Conservation (phyloP, 2,888 invertebrate genomes). For the Anaspis maculata region DNA sequence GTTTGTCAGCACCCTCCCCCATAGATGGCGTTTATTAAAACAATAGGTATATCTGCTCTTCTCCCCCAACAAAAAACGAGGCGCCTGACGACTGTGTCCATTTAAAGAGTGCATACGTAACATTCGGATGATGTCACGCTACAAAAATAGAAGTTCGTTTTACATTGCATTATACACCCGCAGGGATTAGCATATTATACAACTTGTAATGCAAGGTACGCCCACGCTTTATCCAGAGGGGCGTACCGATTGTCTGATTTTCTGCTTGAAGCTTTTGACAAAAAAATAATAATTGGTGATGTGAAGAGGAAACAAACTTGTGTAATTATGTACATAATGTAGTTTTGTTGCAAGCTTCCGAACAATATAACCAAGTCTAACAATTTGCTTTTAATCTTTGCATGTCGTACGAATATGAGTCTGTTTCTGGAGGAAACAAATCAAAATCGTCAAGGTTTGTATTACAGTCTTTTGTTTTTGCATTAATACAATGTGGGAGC, state of each 20-base stretch:
- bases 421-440: constrained; percentile 54
- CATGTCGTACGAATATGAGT: constrained; percentile 66
- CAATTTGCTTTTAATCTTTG: constrained; percentile 47
- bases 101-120: constrained; percentile 54
- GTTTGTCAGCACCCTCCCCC: too few species aligned
- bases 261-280: too few species aligned
- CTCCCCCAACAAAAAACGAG: too few species aligned
- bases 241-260: too few species aligned
- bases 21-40: too few species aligned
- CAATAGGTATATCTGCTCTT: too few species aligned
- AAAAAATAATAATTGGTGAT: too few species aligned
- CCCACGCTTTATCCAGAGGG: too few species aligned
- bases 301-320: too few species aligned
- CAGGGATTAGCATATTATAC: background rate
- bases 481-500: too few species aligned
- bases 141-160: constrained; percentile 49
- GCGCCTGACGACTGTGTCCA: constrained; percentile 38
- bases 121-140: constrained; percentile 51
- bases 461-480: constrained; percentile 16
- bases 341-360: constrained; percentile 11
- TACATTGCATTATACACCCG: constrained; percentile 15
- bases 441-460: constrained; percentile 48
- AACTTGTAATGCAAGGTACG: too few species aligned
- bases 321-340: too few species aligned
- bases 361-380: constrained; percentile 28